Evolutionary conservation across 2,888 invertebrate species (phyloP), one percentile per base, ranked within the genome.

Genomic region (Timema cristinae): DNA sequence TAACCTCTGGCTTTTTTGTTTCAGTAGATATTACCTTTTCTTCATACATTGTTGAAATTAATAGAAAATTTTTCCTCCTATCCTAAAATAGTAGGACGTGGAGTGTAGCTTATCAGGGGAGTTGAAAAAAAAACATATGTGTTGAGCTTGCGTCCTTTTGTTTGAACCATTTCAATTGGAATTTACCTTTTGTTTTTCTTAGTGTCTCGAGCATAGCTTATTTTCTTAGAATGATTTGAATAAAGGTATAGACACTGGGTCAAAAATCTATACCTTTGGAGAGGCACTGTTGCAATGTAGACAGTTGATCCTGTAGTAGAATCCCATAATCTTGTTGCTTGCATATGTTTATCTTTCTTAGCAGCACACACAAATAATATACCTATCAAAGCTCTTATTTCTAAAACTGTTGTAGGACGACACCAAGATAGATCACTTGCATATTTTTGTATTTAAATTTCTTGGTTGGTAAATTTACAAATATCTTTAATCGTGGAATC

Each of bases 11-110:
- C 52, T 71, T 73, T 49, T 66, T 68, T 61, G 50, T 68, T 11
- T 54, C 32, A 15, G 50, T 16, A 61, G 63, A 50, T 32, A 52
- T 32, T 6, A 6, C 52, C 9, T 52, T 63, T 50, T 49, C 10
- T 48, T 54, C 47, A 15, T 76, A 71, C 48, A 73, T 70, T 52
- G 74, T 71, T 7, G 76, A 75, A n/a, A 76, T 50, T 32, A 75
- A 67, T 75, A 61, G 13, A 75, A 74, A 54, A 73, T 69, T 71
- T 76, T 76, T 47, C 72, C 74, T 69, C 69, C 69, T 50, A 73
- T 75, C 5, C 74, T 74, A 54, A 69, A 69, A 51, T 75, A 74
- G 47, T 11, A 47, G 47, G 61, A 61, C 61, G 9, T 47, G 61
- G 10, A n/a, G n/a, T n/a, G n/a, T n/a, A n/a, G n/a, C n/a, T n/a